Evolutionary conservation across 2,113 vertebrate genomes (phyloP), one percentile per base, ranked within the genome.

Genomic region (Lipotes vexillifer): DNA sequence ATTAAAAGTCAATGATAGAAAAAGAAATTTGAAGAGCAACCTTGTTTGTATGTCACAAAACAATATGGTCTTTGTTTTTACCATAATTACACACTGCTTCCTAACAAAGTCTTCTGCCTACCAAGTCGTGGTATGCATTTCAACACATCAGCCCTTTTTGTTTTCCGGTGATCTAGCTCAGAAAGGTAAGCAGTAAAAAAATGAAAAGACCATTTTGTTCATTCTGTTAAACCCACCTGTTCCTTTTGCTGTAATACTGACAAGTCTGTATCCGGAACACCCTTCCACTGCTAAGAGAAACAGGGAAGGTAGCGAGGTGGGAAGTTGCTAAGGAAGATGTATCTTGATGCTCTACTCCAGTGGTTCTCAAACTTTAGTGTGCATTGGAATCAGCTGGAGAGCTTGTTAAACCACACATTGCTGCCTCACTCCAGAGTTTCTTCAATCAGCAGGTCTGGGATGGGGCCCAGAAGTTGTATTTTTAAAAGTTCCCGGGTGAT

Each of bases 181-280:
- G 57, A 88, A 82, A 75, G 29, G 5, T 71, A 87, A 94, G 29
- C 33, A 63, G 9, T 66, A 77, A 83, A 41, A 57, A 93, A 66
- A 78, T 52, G 21, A 59, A 93, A 75, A 81, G 31, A 29, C 1
- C 31, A 6, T 71, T 63, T 71, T 49, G 63, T 84, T 88, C 57
- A 69, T 74, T 21, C 13, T 74, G 5, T 46, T 59, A 36, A 78
- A 33, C 3, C 38, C 38, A 66, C 25, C 12, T 36, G 21, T 52
- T 66, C 3, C 15, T 77, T 74, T 57, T 85, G 49, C 41, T 44
- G 9, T 41, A 46, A 63, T 90, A 77, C 21, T 63, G 57, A 6
- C 7, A 66, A 21, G 2, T 57, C 52, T 66, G 27, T 61, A 7
- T 78, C n/a, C 68, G 21, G 18, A 57, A 27, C 2, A 41, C 12